Base-by-base conservation (phyloP, 2,113 vertebrate species). In the Phocoena phocoena region DNA sequence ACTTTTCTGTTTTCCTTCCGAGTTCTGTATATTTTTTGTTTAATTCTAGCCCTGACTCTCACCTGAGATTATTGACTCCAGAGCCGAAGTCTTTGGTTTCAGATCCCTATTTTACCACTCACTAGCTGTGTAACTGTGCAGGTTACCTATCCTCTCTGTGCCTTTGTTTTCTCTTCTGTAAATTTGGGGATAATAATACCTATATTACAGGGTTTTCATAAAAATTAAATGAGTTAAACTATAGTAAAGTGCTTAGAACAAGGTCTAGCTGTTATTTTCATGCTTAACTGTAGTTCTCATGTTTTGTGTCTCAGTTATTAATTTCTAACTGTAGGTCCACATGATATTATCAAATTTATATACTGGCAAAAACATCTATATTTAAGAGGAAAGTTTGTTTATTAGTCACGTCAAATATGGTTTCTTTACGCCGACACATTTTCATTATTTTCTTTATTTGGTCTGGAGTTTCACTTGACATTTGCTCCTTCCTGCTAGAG, bases 361-460 rank as follows among this genome's bases (percentile, higher is more conserved):
- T 97, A n/a, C 15, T 67, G 8, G 14, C 71, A 68, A 77, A 89
- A 68, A 28, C 41, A 50, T 17, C 55, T 71, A 0, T 36, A n/a
- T 85, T 67, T 67, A 38, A 71, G 58, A 50, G 38, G 33, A 85
- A 65, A 50, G 26, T 87, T 38, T 60, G 1, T 44, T 50, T 58
- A 85, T 62, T 60, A n/a, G 13, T 76, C 36, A 47, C 55, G 6
- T 86, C 62, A 90, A 44, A 60, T 58, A 26, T 9, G 60, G 2
- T 73, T 92, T 93, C 20, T 77, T 79, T 87, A 36, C 44, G 0
- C 25, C 20, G 7, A 63, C 15, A 6, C 31, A 1, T 63, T 73
- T 60, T 76, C 11, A 65, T 86, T 82, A 21, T 94, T 96, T 84
- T 70, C 65, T 79, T 36, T 41, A 1, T 68, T 92, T 77, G 63